A percentile compares a stretch with the other conserved stretches of the same genome.
Evolutionary conservation across 2,797 vertebrate species (phyloP).

Genomic region (Eleutherodactylus coqui): DNA sequence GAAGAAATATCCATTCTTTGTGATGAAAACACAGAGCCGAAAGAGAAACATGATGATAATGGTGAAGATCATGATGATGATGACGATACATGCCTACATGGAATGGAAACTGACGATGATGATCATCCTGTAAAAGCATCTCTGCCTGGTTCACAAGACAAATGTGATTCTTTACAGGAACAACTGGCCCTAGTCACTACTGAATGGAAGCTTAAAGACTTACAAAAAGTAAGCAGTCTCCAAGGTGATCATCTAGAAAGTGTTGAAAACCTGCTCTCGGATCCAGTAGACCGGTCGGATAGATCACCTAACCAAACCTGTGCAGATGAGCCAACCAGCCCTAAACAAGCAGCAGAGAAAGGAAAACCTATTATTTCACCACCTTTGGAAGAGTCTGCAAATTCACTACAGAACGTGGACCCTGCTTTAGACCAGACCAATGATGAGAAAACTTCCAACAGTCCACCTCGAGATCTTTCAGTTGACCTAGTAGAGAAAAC

Average conservation of each 20-base stretch:
- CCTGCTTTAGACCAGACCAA: constrained; percentile 21
- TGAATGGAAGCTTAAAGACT: constrained; percentile 5
- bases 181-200: neutral
- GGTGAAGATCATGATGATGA: too few species aligned
- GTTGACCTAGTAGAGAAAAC: constrained; percentile 12
- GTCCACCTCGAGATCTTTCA: neutral
- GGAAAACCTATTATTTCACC: neutral
- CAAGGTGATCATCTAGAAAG: neutral
- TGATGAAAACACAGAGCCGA: neutral
- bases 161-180: constrained; percentile 8
- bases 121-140: neutral
- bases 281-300: neutral
- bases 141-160: constrained; percentile 17
- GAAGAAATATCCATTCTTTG: neutral
- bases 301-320: neutral
- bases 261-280: neutral
- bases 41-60: constrained; percentile 10
- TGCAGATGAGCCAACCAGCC: neutral
- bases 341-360: neutral
- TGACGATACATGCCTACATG: neutral
- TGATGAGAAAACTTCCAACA: neutral
- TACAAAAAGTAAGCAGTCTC: constrained; percentile 17
- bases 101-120: neutral
- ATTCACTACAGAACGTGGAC: neutral
- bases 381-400: neutral